Percentiles rank a stretch among this genome's conserved stretches.
Evolutionary conservation across 2,888 invertebrate genomes (phyloP).

Genomic region (Lissocephala sabroskyi): DNA sequence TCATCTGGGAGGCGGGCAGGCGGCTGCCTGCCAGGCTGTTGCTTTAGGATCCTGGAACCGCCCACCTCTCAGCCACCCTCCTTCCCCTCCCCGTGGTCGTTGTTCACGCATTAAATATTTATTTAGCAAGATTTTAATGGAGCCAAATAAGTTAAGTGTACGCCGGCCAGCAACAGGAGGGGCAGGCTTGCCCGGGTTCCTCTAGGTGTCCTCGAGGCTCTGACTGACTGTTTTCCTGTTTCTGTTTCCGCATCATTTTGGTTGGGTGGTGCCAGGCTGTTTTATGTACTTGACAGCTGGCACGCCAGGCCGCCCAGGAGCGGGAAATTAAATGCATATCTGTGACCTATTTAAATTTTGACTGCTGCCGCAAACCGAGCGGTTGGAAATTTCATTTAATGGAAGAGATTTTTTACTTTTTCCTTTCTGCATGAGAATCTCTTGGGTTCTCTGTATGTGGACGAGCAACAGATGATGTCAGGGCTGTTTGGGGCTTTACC

Average conservation of each 20-base stretch:
- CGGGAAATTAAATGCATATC: constrained; percentile 63
- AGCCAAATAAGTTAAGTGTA: constrained; percentile 56
- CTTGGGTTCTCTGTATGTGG: no score
- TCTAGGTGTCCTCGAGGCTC: not conserved
- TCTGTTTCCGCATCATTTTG: not conserved
- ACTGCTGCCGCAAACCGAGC: not conserved
- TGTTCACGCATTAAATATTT: constrained; percentile 64
- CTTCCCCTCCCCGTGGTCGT: constrained; percentile 27
- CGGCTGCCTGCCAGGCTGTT: constrained; percentile 2
- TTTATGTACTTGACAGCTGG: constrained; percentile 8
- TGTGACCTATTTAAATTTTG: constrained; percentile 58
- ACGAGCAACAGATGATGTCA: constrained; percentile 31
- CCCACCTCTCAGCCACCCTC: not conserved
- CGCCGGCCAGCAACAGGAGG: constrained; percentile 9
- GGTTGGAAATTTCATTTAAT: no score
- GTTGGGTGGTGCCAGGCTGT: no score
- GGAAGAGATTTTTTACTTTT: no score
- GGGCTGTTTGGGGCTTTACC: no score
- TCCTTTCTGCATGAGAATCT: no score
- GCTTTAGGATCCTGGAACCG: constrained; percentile 2
- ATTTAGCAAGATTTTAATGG: constrained; percentile 64
- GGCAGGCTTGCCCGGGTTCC: not conserved
- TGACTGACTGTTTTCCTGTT: not conserved
- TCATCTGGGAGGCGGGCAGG: constrained; percentile 48
- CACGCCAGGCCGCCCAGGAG: constrained; percentile 13